A percentile compares a stretch with the other conserved stretches of the same genome.
These are phyloP conservation scores for Galeopsomyia nigrocyanea DNA, from an alignment of 2,888 invertebrate genomes.

Conservation along the genomic window DNA sequence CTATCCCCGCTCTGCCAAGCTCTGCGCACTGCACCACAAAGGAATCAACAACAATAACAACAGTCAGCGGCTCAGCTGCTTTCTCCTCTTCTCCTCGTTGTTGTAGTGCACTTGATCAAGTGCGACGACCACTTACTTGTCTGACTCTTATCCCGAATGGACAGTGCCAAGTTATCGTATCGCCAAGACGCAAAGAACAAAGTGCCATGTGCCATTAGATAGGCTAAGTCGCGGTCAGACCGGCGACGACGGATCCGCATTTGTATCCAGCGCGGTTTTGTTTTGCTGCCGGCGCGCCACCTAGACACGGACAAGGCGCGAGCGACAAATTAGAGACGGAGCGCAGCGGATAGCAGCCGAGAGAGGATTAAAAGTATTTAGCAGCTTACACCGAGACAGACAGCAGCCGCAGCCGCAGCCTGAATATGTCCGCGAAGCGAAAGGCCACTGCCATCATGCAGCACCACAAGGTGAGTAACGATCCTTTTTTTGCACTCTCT, in stretches of 20 bases:
- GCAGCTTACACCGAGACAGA: too few relatives aligned
- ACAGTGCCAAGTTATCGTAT: too few relatives aligned
- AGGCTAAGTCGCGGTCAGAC: background rate
- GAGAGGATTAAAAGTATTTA: slow-evolving; percentile 36
- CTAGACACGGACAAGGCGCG: slow-evolving; percentile 30
- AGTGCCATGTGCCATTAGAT: too few relatives aligned
- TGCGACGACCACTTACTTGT: too few relatives aligned
- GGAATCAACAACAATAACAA: background rate
- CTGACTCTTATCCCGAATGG: too few relatives aligned
- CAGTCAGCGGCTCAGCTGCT: background rate
- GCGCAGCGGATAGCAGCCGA: background rate
- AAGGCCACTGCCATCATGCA: slow-evolving; percentile 82
- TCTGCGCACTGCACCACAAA: background rate
- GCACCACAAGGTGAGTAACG: slow-evolving; percentile 71
- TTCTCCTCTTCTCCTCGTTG: too few relatives aligned
- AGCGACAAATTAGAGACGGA: background rate
- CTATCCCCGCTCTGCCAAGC: background rate
- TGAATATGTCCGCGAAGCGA: slow-evolving; percentile 79
- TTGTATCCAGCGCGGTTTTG: slow-evolving; percentile 50
- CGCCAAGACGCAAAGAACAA: too few relatives aligned
- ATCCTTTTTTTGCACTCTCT: slow-evolving; percentile 46
- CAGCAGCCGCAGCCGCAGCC: slow-evolving; percentile 39
- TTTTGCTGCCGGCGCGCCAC: slow-evolving; percentile 50
- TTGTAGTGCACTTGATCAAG: too few relatives aligned
- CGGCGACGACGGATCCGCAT: slow-evolving; percentile 42